Evolutionary conservation across 2,113 vertebrate species (phyloP), one percentile per base, ranked within the genome.

Genomic region (Antigone vipio): DNA sequence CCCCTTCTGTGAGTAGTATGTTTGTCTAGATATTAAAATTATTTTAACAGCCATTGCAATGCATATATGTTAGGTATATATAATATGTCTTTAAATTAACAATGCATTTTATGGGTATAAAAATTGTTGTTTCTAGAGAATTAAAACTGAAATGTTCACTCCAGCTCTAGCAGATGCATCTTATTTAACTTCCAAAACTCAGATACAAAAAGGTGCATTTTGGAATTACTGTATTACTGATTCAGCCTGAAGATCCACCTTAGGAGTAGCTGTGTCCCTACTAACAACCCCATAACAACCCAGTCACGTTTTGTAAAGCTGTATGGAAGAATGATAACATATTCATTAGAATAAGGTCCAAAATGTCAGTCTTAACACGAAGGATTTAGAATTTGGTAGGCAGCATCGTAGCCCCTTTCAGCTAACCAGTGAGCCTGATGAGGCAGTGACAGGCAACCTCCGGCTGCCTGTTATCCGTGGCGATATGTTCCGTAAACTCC

Each of bases 191-290:
- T 96, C 74, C 22, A 93, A 94, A 87, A 35, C 45, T 32, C 19
- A 64, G 47, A 79, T 62, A 16, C 15, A 62, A 49, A 75, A 84
- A 60, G 62, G 6, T 35, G 4, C 17, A 67, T 69, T 93, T 73
- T 66, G 60, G 89, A 95, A 93, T 73, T 93, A 18, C 12, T 83
- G 9, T 71, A 34, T 91, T 96, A 96, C 45, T 94, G 91, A 88
- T 88, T 96, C 76, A 74, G 24, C 63, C 82, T 85, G 77, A 85
- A 94, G 45, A 56, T 78, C 60, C 17, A 62, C 30, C 7, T 93
- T 74, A 59, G 7, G 3, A 87, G 47, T 49, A 42, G 3, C 50
- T 95, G 79, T 83, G 26, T 47, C 29, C 59, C 6, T 9, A 73
- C 62, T 72, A 94, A 95, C 83, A 96, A 91, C 66, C 45, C 59